phyloP scores from a whole-genome alignment of 2,888 invertebrate species.

The Yponomeuta malinellus region DNA sequence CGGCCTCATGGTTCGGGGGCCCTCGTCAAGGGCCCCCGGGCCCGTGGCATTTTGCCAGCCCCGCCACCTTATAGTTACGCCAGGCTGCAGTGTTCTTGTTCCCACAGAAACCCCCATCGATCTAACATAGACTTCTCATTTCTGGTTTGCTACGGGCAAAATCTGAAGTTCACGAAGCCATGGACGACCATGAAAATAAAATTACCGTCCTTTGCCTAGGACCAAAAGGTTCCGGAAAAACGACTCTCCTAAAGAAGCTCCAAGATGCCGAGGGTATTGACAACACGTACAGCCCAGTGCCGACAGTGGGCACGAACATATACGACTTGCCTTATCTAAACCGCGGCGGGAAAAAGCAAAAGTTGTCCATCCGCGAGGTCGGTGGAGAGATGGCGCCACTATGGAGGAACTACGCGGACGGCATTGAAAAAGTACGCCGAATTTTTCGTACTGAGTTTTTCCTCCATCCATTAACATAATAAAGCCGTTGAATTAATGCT shows the following conservation, averaged over 20 bases:
- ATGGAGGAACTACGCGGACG: slow-evolving; percentile 85
- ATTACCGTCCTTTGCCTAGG: slow-evolving; percentile 81
- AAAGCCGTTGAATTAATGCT: slow-evolving; percentile 15
- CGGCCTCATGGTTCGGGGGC: no score
- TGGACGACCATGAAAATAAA: slow-evolving; percentile 62
- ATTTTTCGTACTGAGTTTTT: neutral
- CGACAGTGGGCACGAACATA: slow-evolving; percentile 87
- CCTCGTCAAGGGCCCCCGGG: no score
- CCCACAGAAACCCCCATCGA: neutral
- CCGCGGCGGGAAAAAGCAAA: slow-evolving; percentile 68
- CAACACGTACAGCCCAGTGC: slow-evolving; percentile 84
- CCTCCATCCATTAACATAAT: neutral
- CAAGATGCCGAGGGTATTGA: slow-evolving; percentile 83
- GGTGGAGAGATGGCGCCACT: slow-evolving; percentile 89
- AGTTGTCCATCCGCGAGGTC: slow-evolving; percentile 80
- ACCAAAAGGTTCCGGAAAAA: slow-evolving; percentile 88
- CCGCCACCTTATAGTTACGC: no score
- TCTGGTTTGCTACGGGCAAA: neutral
- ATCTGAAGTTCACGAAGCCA: slow-evolving; percentile 21
- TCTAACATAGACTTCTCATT: neutral
- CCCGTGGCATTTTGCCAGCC: no score
- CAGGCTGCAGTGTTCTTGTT: neutral
- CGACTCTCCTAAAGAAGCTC: slow-evolving; percentile 83
- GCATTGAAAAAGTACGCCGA: slow-evolving; percentile 68
- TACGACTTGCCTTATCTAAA: slow-evolving; percentile 77